Conservation (phyloP, 2,113 vertebrate species). For the Spea multiplicata region DNA sequence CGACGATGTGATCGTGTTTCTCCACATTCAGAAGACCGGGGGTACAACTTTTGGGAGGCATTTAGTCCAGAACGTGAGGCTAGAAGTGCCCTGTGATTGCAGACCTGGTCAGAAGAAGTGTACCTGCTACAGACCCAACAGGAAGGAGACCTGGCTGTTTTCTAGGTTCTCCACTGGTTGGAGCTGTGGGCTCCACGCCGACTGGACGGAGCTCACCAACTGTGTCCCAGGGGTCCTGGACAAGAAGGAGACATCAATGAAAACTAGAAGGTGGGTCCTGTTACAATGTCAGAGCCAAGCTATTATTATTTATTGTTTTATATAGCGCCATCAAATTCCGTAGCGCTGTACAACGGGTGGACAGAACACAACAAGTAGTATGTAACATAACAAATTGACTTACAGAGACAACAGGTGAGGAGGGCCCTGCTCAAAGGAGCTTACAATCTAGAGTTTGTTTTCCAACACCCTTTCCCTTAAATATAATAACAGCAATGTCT, state of each 20-base stretch:
- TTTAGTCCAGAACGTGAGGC: constrained; percentile 94
- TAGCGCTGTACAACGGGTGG: too few relatives aligned
- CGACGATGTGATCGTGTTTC: constrained; percentile 96
- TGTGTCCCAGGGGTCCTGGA: constrained; percentile 94
- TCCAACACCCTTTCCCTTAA: too few relatives aligned
- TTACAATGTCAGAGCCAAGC: not conserved
- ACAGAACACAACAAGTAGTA: too few relatives aligned
- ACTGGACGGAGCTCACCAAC: constrained; percentile 99
- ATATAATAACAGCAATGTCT: too few relatives aligned
- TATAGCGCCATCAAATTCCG: too few relatives aligned
- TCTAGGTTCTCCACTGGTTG: constrained; percentile 98
- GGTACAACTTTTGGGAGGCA: constrained; percentile 97
- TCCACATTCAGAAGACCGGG: constrained; percentile 98
- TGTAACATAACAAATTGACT: too few relatives aligned
- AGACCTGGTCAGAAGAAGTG: constrained; percentile 98
- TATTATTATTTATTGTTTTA: too few relatives aligned
- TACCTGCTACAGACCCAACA: constrained; percentile 97
- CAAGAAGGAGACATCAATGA: constrained; percentile 83
- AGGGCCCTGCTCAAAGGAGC: too few relatives aligned
- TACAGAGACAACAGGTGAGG: too few relatives aligned
- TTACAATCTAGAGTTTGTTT: too few relatives aligned
- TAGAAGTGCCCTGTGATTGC: constrained; percentile 96
- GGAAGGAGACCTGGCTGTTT: constrained; percentile 96
- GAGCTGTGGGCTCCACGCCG: constrained; percentile 98
- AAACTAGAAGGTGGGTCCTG: constrained; percentile 74